These are phyloP conservation scores for Nomia melanderi DNA, from an alignment of 1,140 invertebrate genomes.

Conservation along the genomic window DNA sequence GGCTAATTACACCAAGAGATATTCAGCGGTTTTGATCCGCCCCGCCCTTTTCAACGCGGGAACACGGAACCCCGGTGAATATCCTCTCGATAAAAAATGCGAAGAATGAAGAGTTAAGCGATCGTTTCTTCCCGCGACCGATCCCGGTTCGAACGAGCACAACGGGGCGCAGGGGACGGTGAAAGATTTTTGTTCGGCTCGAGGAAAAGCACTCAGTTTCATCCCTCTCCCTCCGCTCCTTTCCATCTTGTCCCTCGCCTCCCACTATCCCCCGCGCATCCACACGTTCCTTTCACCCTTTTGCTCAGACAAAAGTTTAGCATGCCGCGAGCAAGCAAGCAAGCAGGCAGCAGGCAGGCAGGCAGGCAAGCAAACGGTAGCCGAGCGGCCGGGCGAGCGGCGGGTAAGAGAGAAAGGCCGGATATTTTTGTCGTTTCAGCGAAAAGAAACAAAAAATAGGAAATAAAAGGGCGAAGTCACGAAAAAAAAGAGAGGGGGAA, in stretches of 20 bases:
- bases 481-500: constrained; percentile 47
- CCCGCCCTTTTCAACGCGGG: constrained; percentile 12
- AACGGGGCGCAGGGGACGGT: constrained; percentile 3
- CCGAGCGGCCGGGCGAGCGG: too few species aligned
- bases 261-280: background rate
- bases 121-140: constrained; percentile 54
- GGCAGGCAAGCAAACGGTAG: constrained; percentile 1
- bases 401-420: constrained; percentile 7
- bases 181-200: constrained; percentile 47
- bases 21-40: constrained; percentile 4
- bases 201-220: constrained; percentile 17
- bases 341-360: constrained; percentile 8
- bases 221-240: background rate
- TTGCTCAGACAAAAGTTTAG: constrained; percentile 42
- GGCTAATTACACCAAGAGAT: constrained; percentile 36
- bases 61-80: constrained; percentile 32
- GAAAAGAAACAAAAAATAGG: constrained; percentile 46
- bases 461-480: constrained; percentile 59
- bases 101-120: constrained; percentile 59
- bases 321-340: constrained; percentile 45
- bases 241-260: background rate
- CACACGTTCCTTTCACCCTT: constrained; percentile 40
- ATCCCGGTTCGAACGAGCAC: constrained; percentile 48
- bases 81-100: constrained; percentile 33
- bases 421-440: constrained; percentile 62